Evolutionary conservation across 2,888 invertebrate species (phyloP), one percentile per base, ranked within the genome.

Genomic region (Gerris lacustris): DNA sequence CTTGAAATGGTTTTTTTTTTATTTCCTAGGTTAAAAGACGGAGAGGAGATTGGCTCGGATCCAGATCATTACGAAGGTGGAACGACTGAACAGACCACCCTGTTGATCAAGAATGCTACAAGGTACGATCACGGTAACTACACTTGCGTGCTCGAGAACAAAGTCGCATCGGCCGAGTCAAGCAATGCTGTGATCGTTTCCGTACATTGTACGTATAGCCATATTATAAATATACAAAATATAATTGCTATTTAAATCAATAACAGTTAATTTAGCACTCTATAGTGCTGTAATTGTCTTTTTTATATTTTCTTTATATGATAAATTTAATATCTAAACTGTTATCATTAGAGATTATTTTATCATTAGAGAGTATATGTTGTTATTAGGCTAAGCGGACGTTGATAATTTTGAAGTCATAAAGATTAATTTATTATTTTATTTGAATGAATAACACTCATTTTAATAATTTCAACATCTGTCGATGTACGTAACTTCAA

Each of bases 121-220:
- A 86, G 91, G 9, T 83, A 83, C 0, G 95, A 96, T 80, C 88
- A 89, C 81, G 96, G 94, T 69, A 87, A 88, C 77, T 96, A 96
- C 81, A 86, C 87, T 44, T 96, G 95, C 78, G 83, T 87, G 73
- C 85, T 94, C 67, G 85, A 86, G 75, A 96, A 96, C 79, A 85
- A 85, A 45, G 89, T 94, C 45, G 94, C 92, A 6, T 84, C 86
- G 67, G 87, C 88, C 9, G 85, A 85, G 74, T 90, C 92, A 9
- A 86, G 87, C n/a, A 87, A 88, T 63, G 84, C 83, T 76, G 87
- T 92, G 71, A 85, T 86, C 76, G 87, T 95, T 69, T 89, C 91
- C 79, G 90, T 94, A 7, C 84, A 89, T 73, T 93, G 94, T 94
- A 55, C 9, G 55, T 55, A 55, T 31, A 31, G 4, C 68, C 73